Percentiles rank a stretch among this genome's conserved stretches.
These are phyloP conservation scores for Toxonevra muliebris DNA, from an alignment of 2,888 invertebrate species.

Conservation along the genomic window DNA sequence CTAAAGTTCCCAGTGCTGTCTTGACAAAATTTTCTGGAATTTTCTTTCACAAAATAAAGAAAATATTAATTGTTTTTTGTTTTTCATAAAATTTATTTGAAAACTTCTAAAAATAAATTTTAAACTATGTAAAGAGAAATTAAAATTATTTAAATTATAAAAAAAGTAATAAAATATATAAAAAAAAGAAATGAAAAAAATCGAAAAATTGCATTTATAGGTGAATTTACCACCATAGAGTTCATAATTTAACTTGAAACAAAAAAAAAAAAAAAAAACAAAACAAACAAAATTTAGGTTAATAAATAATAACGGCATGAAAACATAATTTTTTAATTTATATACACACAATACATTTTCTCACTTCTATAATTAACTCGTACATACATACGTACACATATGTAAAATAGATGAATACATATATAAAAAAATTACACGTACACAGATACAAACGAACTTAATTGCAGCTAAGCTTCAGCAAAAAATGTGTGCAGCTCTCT, in stretches of 20 bases:
- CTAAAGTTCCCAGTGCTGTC: too few species aligned
- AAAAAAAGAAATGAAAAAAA: constrained; percentile 17
- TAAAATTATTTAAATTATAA: constrained; percentile 21
- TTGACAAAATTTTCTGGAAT: too few species aligned
- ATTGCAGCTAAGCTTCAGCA: too few species aligned
- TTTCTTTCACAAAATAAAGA: too few species aligned
- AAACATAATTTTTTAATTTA: too few species aligned
- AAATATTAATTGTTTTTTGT: too few species aligned
- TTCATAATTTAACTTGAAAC: constrained; percentile 34
- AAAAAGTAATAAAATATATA: constrained; percentile 39
- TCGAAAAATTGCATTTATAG: constrained; percentile 46
- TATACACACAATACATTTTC: not conserved
- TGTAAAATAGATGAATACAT: not conserved
- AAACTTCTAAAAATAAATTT: not conserved
- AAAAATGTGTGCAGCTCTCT: too few species aligned
- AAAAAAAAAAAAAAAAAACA: not conserved
- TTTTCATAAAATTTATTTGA: too few species aligned
- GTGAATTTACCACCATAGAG: constrained; percentile 47
- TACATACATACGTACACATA: not conserved
- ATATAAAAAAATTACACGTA: too few species aligned
- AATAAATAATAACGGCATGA: too few species aligned
- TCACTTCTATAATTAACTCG: not conserved
- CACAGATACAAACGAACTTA: too few species aligned
- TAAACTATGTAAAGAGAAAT: not conserved
- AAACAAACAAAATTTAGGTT: too few species aligned